Base-by-base conservation (phyloP, 2,797 vertebrate species). In the Pseudomugil gertrudae region DNA sequence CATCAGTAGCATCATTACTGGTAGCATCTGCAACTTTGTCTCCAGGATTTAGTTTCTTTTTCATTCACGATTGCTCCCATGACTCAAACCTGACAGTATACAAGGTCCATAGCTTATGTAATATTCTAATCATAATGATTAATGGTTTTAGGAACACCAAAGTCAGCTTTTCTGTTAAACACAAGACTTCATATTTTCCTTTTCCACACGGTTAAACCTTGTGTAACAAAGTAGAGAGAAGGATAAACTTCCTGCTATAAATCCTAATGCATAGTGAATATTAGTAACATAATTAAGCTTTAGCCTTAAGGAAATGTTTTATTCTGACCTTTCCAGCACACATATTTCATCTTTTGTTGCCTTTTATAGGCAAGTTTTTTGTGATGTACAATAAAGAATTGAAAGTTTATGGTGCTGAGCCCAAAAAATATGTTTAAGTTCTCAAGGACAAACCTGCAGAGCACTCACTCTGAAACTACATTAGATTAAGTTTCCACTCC, bases 1-100 rank as follows among this genome's bases (percentile, higher is more conserved):
- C 56, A 60, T 38, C 38, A n/a, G 38, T 29, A 48, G 38, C 50
- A 36, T 60, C 62, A 15, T 43, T 54, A 51, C 47, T 63, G 68
- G 47, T 29, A 63, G 60, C 53, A 17, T 40, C 48, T 53, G 9
- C 35, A 47, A 2, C 43, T n/a, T 45, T 9, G 19, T 48, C 21
- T 21, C n/a, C 3, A 23, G 3, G 47, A 15, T 38, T 38, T 17
- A 38, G 15, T 38, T 38, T 38, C 36, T 17, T 38, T 38, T 15
- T 38, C 36, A 38, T 17, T 38, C 36, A 38, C 14, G 17, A 38
- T 38, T 38, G 4, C 3, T 38, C 36, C 36, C 36, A 38, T 38
- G 36, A 38, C 36, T 38, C 36, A 38, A 38, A 38, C 7, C 36
- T 38, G 36, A 17, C 36, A 38, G 1, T 15, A 38, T 17, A 1